phyloP scores from a whole-genome alignment of 2,888 invertebrate genomes.

The Scaptomyza parva region DNA sequence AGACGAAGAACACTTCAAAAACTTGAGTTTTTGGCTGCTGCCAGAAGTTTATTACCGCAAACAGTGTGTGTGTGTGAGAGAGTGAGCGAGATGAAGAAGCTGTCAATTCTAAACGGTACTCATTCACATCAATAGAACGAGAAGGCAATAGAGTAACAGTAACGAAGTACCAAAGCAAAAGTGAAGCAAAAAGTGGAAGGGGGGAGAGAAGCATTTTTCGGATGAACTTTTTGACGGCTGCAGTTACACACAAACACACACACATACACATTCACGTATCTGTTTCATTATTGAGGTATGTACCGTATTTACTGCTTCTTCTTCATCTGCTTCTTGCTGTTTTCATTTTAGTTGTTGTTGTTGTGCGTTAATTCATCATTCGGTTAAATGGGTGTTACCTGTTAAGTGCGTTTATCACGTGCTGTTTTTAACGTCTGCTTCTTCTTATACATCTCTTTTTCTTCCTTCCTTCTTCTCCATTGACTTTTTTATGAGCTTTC shows the following conservation, averaged over 20 bases:
- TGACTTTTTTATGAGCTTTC: conserved; percentile 62
- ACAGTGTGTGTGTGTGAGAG: conserved; percentile 7
- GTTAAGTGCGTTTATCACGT: conserved; percentile 83
- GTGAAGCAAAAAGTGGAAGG: conserved; percentile 1
- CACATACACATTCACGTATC: conserved; percentile 2
- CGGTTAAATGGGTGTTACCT: conserved; percentile 79
- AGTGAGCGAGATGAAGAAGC: conserved; percentile 11
- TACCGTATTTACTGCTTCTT: conserved; percentile 1
- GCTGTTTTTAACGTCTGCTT: conserved; percentile 56
- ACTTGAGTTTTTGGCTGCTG: conserved; percentile 52
- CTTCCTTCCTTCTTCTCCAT: not conserved
- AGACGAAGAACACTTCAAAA: conserved; percentile 4
- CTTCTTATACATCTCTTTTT: not conserved
- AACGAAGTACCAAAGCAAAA: no score
- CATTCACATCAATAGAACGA: conserved; percentile 48
- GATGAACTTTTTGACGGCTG: conserved; percentile 36
- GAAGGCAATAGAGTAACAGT: not conserved
- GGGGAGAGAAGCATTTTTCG: conserved; percentile 34
- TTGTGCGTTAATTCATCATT: conserved; percentile 71
- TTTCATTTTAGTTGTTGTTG: not conserved
- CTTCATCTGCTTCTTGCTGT: not conserved
- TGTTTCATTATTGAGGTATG: conserved; percentile 11
- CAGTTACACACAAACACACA: conserved; percentile 13
- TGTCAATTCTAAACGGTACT: conserved; percentile 68
- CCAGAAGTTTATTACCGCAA: conserved; percentile 67